Evolutionary conservation across 1,140 invertebrate species (phyloP), one percentile per base, ranked within the genome.

Genomic region (Macrocentrus cingulum): DNA sequence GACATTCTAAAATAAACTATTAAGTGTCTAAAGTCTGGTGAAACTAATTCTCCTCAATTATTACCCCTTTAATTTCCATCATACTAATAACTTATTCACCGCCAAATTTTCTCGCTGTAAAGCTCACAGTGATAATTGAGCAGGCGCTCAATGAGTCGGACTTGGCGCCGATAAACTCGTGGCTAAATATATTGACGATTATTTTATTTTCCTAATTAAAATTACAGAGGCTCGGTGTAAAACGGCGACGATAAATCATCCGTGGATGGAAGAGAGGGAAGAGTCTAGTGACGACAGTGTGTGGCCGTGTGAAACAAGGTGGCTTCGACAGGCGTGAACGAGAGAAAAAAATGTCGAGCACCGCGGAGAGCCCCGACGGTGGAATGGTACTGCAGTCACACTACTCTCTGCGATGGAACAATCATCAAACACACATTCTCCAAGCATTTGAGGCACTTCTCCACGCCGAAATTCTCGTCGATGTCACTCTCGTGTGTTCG

Each of bases 341-440:
- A 50, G 50, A 59, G 61, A 45, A 62, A 75, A 77, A 70, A 58
- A 78, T 78, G 75, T 78, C 76, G 63, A 73, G 72, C 66, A 63
- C 66, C 64, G 66, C 66, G 58, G 71, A 68, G 39, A 76, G 76
- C 69, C 75, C 75, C 59, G 74, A 74, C 69, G 71, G 57, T 44
- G 51, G 74, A 59, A 85, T 83, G 83, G 76, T 78, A 54, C 66
- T 78, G 48, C 83, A 89, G 75, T 91, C 92, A 66, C 90, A 93
- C 74, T 95, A 94, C 77, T 93, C 91, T 67, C 82, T 95, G 60
- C 86, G 91, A 78, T 95, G 93, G 92, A 92, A 94, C 82, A 94
- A 94, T 80, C 92, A 95, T 81, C 90, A 91, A 70, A 85, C 84
- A 53, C 91, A 94, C 78, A 87, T 95, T 72, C 82, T 94, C 60